Evolutionary conservation across 2,797 vertebrate species (phyloP).

Genomic region (Lophius americanus): DNA sequence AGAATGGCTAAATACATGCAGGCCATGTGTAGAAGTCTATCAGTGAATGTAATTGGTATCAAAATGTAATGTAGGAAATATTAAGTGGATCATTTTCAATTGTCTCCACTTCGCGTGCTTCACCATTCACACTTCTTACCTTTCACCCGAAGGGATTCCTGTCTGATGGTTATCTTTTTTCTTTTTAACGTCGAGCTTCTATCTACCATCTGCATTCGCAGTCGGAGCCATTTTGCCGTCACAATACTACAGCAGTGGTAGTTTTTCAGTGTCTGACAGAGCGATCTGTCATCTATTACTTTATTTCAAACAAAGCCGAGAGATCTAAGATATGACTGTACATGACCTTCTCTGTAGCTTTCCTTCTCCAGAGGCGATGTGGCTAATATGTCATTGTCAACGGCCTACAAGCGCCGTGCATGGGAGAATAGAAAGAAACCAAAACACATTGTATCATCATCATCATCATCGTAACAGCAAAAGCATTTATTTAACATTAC

Average conservation of each 20-base stretch:
- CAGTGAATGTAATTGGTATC: too few relatives aligned
- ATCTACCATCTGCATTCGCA: constrained; percentile 5
- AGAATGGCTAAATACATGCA: too few relatives aligned
- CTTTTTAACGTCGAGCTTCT: too few relatives aligned
- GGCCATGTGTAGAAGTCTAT: too few relatives aligned
- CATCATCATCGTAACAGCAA: constrained; percentile 3
- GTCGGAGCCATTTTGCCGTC: neutral
- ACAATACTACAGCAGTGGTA: neutral
- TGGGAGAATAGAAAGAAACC: neutral
- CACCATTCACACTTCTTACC: neutral
- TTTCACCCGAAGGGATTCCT: neutral
- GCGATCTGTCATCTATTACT: constrained; percentile 35
- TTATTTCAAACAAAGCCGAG: constrained; percentile 45
- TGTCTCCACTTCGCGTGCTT: neutral
- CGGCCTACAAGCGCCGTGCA: constrained; percentile 18
- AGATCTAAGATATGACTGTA: constrained; percentile 37
- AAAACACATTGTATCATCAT: neutral
- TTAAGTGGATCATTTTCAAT: too few relatives aligned
- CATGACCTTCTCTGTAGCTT: constrained; percentile 23
- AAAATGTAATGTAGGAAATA: too few relatives aligned
- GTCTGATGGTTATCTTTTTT: neutral
- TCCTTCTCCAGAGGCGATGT: constrained; percentile 33
- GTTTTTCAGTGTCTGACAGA: constrained; percentile 14
- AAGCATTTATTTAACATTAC: too few relatives aligned
- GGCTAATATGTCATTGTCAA: constrained; percentile 47